Evolutionary conservation across 1,140 invertebrate genomes (phyloP).

Genomic region (Cherax quadricarinatus): DNA sequence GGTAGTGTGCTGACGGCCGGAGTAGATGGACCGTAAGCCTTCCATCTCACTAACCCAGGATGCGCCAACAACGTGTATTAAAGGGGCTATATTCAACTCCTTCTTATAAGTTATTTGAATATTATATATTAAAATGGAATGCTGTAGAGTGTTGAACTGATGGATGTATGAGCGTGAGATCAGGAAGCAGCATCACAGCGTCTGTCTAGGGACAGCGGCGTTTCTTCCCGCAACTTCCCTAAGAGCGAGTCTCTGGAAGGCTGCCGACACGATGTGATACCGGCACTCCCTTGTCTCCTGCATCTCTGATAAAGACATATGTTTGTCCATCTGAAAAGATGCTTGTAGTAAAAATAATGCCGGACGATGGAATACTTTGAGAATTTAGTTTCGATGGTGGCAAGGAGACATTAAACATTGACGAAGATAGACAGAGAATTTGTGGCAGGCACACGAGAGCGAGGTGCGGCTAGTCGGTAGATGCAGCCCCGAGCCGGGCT

Average conservation of each 20-base stretch:
- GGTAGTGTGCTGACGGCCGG: neutral
- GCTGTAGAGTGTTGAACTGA: neutral
- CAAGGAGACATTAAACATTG: neutral
- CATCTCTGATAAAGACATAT: neutral
- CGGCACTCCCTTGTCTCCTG: neutral
- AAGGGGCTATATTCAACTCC: neutral
- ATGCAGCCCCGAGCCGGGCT: neutral
- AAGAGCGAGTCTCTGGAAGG: neutral
- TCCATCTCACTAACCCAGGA: neutral
- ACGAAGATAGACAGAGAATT: neutral
- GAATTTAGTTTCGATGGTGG: neutral
- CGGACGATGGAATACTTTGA: neutral
- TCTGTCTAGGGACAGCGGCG: neutral
- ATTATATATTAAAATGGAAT: neutral
- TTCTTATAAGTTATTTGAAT: neutral
- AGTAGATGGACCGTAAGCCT: neutral
- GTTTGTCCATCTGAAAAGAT: neutral
- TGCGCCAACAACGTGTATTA: neutral
- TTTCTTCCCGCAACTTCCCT: neutral
- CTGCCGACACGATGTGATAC: no score
- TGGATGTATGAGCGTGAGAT: no score
- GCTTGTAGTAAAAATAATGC: neutral
- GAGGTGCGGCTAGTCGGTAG: neutral
- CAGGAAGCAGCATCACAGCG: no score
- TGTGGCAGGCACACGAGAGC: constrained; percentile 2